These are phyloP conservation scores for Carcinoscorpius rotundicauda DNA, from an alignment of 1,140 invertebrate genomes.

Conservation along the genomic window DNA sequence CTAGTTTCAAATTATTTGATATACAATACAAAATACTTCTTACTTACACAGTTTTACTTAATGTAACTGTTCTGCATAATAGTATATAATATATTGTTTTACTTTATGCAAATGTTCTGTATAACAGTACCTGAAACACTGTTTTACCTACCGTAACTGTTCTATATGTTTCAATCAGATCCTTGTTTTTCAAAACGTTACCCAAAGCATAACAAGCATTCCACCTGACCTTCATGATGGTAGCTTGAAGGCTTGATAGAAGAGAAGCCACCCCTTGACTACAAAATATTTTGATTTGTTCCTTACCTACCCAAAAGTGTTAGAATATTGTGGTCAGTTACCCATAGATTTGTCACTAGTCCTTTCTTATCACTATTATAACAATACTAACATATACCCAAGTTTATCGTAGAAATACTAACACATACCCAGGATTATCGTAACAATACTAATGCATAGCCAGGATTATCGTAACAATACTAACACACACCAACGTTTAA, in stretches of 20 bases:
- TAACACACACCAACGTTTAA: not conserved
- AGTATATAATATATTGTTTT: not conserved
- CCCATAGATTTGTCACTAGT: too few species aligned
- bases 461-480: slow-evolving; percentile 1
- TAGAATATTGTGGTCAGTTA: too few species aligned
- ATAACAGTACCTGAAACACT: not conserved
- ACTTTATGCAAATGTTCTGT: not conserved
- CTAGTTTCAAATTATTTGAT: not conserved
- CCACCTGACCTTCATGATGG: slow-evolving; percentile 74
- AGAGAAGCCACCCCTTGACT: slow-evolving; percentile 44
- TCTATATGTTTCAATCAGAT: slow-evolving; percentile 28
- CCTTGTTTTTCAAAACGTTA: slow-evolving; percentile 53
- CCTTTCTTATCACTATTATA: too few species aligned
- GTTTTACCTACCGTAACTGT: slow-evolving; percentile 7
- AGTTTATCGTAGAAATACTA: too few species aligned
- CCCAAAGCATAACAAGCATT: slow-evolving; percentile 79
- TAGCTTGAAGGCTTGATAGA: slow-evolving; percentile 48
- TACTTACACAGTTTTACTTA: not conserved
- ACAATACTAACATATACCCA: too few species aligned
- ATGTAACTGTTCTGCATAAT: not conserved
- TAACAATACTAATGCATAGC: not conserved
- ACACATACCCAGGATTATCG: not conserved
- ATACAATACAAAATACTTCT: not conserved
- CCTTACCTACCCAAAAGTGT: slow-evolving; percentile 20
- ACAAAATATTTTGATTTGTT: slow-evolving; percentile 38